Evolutionary conservation across 2,888 invertebrate species (phyloP).

Genomic region (Calameuta filiformis): DNA sequence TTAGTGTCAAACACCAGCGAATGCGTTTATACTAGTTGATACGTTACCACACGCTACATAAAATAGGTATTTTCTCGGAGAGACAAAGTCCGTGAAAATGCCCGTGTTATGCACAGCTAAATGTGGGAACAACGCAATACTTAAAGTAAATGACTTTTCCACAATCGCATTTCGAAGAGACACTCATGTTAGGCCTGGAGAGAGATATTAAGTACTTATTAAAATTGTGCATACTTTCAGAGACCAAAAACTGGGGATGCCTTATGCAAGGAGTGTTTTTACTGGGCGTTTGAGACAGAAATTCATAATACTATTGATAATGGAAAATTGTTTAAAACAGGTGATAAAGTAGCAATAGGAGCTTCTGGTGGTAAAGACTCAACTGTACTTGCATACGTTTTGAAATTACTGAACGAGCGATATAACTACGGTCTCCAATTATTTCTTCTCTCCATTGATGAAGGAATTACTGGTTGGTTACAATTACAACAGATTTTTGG

Average conservation of each 20-base stretch:
- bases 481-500: slow-evolving; percentile 30
- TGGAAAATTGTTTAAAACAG: slow-evolving; percentile 83
- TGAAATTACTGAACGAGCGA: slow-evolving; percentile 90
- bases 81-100: slow-evolving; percentile 67
- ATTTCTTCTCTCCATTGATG: slow-evolving; percentile 94
- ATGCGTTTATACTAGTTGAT: too few relatives aligned
- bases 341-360: slow-evolving; percentile 90
- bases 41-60: too few relatives aligned
- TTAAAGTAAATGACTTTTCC: slow-evolving; percentile 72
- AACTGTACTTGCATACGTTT: slow-evolving; percentile 93
- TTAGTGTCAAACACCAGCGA: too few relatives aligned
- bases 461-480: slow-evolving; percentile 87
- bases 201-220: too few relatives aligned
- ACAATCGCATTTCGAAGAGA: background rate
- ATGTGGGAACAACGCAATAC: slow-evolving; percentile 80
- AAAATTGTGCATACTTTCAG: slow-evolving; percentile 62
- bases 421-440: slow-evolving; percentile 92
- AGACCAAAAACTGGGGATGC: slow-evolving; percentile 92
- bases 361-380: slow-evolving; percentile 97
- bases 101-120: slow-evolving; percentile 76
- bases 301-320: slow-evolving; percentile 90
- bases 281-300: slow-evolving; percentile 92
- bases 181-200: too few relatives aligned
- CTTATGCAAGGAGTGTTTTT: slow-evolving; percentile 95
- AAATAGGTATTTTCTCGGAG: too few relatives aligned